Percentiles rank a stretch among this genome's conserved stretches.
Evolutionary conservation across 2,797 vertebrate genomes (phyloP).

Genomic region (Rhinichthys osculus): DNA sequence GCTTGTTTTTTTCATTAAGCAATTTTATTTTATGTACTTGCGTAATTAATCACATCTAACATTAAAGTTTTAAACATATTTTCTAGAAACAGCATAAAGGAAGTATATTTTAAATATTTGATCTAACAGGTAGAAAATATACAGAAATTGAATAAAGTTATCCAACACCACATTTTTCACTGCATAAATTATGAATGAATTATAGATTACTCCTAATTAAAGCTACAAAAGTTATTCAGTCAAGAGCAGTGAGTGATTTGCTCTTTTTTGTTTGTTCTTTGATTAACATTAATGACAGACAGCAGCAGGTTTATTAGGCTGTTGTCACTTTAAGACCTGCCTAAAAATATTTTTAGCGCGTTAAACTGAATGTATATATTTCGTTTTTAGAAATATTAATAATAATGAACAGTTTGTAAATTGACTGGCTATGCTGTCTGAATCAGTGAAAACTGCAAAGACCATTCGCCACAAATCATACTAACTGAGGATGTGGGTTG

Average conservation of each 20-base stretch:
- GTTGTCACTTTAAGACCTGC: no score
- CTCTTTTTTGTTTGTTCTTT: no score
- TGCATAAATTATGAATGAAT: background rate
- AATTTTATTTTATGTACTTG: no score
- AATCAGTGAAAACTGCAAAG: background rate
- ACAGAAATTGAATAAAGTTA: background rate
- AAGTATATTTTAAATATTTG: background rate
- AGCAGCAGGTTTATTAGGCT: no score
- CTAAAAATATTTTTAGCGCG: background rate
- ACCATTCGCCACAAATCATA: background rate
- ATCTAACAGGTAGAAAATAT: background rate
- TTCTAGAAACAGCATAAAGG: no score
- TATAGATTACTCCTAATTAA: background rate
- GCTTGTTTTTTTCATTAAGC: no score
- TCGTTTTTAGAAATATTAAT: background rate
- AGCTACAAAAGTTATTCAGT: background rate
- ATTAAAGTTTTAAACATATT: no score
- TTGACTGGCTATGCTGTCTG: background rate
- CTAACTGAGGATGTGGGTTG: constrained; percentile 31
- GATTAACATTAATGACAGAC: no score
- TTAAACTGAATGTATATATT: no score
- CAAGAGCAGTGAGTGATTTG: no score
- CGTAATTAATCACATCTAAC: background rate
- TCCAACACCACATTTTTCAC: background rate
- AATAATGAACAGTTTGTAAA: background rate